Evolutionary conservation across 2,797 vertebrate genomes (phyloP), one percentile per base, ranked within the genome.

Genomic region (Ataeniobius toweri): DNA sequence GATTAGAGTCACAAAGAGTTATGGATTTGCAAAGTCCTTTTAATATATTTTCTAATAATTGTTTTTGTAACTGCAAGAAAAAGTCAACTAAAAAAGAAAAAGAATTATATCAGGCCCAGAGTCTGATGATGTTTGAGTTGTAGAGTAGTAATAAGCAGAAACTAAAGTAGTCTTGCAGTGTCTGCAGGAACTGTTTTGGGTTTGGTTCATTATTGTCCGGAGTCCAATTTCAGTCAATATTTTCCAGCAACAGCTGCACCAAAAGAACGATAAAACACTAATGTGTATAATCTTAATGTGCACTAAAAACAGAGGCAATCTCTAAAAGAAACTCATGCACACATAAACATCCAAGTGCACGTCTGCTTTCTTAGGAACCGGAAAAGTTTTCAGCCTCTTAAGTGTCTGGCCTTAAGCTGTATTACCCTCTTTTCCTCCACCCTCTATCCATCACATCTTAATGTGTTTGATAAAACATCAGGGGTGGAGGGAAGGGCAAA

Each of bases 391-490:
- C 89, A 78, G 83, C 81, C 83, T 89, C 84, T 85, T 85, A 87
- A 91, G 80, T 86, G 83, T 86, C 81, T 86, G 77, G 88, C 93
- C 89, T 78, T 83, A 84, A 90, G 92, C 86, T 80, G 85, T 79
- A 88, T 85, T 78, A 80, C 82, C 81, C 73, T 80, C 74, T 31
- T 44, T 71, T 61, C 74, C 81, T 77, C 77, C n/a, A 73, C 71
- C 70, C 80, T 76, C 71, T 83, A 74, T 82, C 77, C 85, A 84
- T 84, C 88, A 73, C 84, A 73, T 90, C 92, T 94, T 93, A 95
- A 95, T 93, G 92, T 91, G 89, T 88, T 84, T 82, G 88, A 93
- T 91, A 89, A 89, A 93, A 94, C 93, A 94, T 91, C 90, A 89
- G 82, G 89, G 88, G 63, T 65, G 80, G 83, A 89, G 86, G 82